Evolutionary conservation across 2,797 vertebrate genomes (phyloP).

Genomic region (Protonibea diacanthus): DNA sequence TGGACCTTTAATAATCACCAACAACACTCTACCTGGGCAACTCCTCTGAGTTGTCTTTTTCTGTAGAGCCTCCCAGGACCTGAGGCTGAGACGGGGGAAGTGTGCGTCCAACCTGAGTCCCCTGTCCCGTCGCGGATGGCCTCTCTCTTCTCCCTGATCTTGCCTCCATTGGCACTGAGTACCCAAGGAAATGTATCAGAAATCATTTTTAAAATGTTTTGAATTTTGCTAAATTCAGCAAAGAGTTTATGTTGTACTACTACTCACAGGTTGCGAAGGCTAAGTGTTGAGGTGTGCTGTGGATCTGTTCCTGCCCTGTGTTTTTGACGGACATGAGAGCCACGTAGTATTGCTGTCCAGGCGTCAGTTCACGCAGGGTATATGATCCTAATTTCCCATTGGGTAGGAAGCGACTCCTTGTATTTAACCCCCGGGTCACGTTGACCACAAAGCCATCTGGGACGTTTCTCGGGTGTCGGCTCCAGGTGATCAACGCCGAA

Average conservation of each 20-base stretch:
- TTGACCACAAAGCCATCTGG: conserved; percentile 95
- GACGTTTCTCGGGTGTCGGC: conserved; percentile 75
- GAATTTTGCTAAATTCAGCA: background rate
- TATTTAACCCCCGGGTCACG: conserved; percentile 90
- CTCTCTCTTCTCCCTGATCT: conserved; percentile 73
- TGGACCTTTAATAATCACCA: background rate
- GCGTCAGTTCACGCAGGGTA: conserved; percentile 89
- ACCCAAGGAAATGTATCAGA: conserved; percentile 14
- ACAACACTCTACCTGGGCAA: conserved; percentile 70
- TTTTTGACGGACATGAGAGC: conserved; percentile 89
- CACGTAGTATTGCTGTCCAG: conserved; percentile 90
- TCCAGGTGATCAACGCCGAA: conserved; percentile 91
- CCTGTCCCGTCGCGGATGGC: conserved; percentile 61
- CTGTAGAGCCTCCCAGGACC: conserved; percentile 59
- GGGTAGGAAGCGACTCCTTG: conserved; percentile 94
- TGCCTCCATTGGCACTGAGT: conserved; percentile 79
- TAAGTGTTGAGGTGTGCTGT: conserved; percentile 90
- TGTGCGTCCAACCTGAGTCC: conserved; percentile 44
- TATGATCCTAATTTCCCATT: conserved; percentile 89
- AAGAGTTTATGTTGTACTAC: background rate
- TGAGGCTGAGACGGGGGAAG: conserved; percentile 69
- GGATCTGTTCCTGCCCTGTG: conserved; percentile 88
- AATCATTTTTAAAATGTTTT: background rate
- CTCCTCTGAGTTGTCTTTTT: conserved; percentile 79
- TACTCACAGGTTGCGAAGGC: conserved; percentile 91